Evolutionary conservation across 1,140 invertebrate genomes (phyloP).

Genomic region (Caerostris darwini): DNA sequence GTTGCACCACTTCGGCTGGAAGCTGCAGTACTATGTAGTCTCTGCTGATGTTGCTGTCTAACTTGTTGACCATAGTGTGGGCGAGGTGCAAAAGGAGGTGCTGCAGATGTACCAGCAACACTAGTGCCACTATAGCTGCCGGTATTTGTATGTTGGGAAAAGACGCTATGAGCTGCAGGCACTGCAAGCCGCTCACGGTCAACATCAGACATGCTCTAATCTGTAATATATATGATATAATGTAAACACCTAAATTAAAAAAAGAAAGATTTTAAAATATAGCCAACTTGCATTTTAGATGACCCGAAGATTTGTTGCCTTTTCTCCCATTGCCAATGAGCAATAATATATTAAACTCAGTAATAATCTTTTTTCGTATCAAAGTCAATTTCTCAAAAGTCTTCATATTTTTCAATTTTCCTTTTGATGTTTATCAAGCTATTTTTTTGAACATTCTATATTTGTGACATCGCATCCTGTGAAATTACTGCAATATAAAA

Average conservation of each 20-base stretch:
- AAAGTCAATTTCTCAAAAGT: not conserved
- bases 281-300: not conserved
- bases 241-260: not conserved
- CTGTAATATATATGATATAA: slow-evolving; percentile 21
- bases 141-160: slow-evolving; percentile 69
- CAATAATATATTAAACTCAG: too few relatives aligned
- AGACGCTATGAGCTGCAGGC: slow-evolving; percentile 71
- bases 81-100: slow-evolving; percentile 67
- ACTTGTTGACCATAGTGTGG: slow-evolving; percentile 74
- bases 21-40: slow-evolving; percentile 32
- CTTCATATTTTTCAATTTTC: not conserved
- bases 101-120: slow-evolving; percentile 58
- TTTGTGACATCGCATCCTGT: too few relatives aligned
- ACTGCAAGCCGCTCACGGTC: slow-evolving; percentile 74
- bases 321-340: too few relatives aligned
- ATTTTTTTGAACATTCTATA: too few relatives aligned
- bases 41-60: slow-evolving; percentile 65
- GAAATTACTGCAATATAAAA: too few relatives aligned
- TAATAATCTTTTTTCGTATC: not conserved
- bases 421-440: too few relatives aligned
- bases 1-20: slow-evolving; percentile 71
- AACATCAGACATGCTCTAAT: slow-evolving; percentile 75
- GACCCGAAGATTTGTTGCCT: not conserved
- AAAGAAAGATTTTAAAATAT: not conserved
- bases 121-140: slow-evolving; percentile 71